phyloP scores from a whole-genome alignment of 2,113 vertebrate genomes.

The Zosterops japonicus region DNA sequence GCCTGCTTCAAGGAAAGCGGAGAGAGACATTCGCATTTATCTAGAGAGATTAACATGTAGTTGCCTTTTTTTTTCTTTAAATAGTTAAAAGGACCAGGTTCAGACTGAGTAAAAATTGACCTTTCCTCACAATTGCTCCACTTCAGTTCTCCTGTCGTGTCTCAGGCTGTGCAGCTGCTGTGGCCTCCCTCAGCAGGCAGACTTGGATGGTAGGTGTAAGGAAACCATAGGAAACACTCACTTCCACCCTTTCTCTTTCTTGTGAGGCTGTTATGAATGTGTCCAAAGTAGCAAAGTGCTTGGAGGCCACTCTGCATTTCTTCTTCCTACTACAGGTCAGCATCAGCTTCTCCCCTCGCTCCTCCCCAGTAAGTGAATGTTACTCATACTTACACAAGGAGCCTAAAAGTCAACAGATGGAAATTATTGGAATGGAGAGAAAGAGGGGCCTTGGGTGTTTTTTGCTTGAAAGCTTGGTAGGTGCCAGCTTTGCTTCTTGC shows the following conservation, averaged over 20 bases:
- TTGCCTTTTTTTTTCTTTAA: not conserved
- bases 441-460: not conserved
- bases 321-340: not conserved
- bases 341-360: not conserved
- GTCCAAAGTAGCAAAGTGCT: not conserved
- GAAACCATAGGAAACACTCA: not conserved
- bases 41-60: not conserved
- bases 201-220: not conserved
- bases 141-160: not conserved
- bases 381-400: not conserved
- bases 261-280: not conserved
- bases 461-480: not conserved
- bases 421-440: not conserved
- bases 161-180: not conserved
- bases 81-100: not conserved
- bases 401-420: not conserved
- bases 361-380: not conserved
- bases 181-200: not conserved
- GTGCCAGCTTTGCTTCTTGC: not conserved
- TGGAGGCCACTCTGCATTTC: not conserved
- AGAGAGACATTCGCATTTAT: not conserved
- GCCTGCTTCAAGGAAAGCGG: not conserved
- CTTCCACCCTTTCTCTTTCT: conserved; percentile 13
- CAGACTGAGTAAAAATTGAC: not conserved
- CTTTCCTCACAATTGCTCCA: not conserved